Conservation (phyloP, 2,888 invertebrate species). For the Leptogaster cylindrica region DNA sequence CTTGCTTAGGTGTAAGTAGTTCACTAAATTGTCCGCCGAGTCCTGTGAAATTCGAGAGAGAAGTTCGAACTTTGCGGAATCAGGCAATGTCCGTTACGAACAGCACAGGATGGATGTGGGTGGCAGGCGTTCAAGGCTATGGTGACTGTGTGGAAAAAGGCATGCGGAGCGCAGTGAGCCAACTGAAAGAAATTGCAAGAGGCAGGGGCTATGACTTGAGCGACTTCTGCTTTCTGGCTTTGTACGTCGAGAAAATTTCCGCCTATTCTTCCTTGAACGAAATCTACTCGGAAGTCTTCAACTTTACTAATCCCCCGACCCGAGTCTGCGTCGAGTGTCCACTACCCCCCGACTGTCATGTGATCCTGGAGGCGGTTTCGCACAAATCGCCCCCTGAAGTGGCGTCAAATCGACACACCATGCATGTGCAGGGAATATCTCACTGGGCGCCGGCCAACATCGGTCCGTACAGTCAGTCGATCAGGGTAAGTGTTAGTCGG, state of each 20-base stretch:
- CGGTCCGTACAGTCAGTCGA: slow-evolving; percentile 93
- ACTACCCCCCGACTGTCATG: slow-evolving; percentile 72
- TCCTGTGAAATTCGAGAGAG: slow-evolving; percentile 65
- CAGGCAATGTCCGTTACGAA: slow-evolving; percentile 70
- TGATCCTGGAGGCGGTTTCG: slow-evolving; percentile 78
- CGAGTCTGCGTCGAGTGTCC: slow-evolving; percentile 86
- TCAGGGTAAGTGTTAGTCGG: slow-evolving; percentile 70
- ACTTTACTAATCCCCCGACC: slow-evolving; percentile 81
- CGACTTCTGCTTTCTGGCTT: slow-evolving; percentile 80
- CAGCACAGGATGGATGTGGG: slow-evolving; percentile 83
- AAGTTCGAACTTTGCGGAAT: slow-evolving; percentile 68
- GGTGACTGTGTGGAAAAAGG: slow-evolving; percentile 70
- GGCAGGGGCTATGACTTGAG: slow-evolving; percentile 62
- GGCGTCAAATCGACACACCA: slow-evolving; percentile 69
- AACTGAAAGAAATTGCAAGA: slow-evolving; percentile 67
- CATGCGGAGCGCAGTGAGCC: slow-evolving; percentile 74
- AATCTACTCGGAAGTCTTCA: slow-evolving; percentile 76
- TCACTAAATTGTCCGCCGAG: slow-evolving; percentile 56
- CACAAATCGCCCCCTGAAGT: slow-evolving; percentile 56
- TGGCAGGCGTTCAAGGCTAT: slow-evolving; percentile 79
- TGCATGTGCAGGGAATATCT: slow-evolving; percentile 95
- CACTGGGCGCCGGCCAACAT: slow-evolving; percentile 99
- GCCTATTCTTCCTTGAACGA: slow-evolving; percentile 79
- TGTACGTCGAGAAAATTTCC: slow-evolving; percentile 84
- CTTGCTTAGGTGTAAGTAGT: neutral